phyloP scores from a whole-genome alignment of 1,140 invertebrate genomes.

The Coenobita brevimanus region DNA sequence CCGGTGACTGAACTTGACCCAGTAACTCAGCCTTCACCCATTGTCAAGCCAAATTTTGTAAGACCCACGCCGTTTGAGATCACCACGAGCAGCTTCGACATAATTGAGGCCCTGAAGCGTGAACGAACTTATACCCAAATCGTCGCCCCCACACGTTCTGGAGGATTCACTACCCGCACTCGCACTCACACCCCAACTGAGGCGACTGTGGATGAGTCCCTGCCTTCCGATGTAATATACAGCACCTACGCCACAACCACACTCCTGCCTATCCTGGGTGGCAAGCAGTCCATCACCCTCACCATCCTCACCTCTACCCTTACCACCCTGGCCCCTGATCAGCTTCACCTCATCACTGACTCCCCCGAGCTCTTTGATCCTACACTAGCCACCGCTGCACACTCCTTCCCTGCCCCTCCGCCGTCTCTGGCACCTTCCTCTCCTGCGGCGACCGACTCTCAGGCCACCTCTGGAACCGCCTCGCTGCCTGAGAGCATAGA shows the following conservation, averaged over 20 bases:
- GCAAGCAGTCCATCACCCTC: slow-evolving; percentile 69
- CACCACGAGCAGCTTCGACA: slow-evolving; percentile 44
- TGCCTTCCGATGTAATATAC: slow-evolving; percentile 70
- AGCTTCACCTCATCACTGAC: slow-evolving; percentile 69
- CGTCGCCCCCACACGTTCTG: slow-evolving; percentile 13
- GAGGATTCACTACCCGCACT: background rate
- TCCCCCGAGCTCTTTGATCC: slow-evolving; percentile 70
- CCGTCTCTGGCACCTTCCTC: slow-evolving; percentile 41
- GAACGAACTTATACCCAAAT: slow-evolving; percentile 42
- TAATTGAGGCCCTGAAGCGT: slow-evolving; percentile 45
- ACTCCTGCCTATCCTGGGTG: slow-evolving; percentile 70
- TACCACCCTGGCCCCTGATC: slow-evolving; percentile 68
- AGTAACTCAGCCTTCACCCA: background rate
- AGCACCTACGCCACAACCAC: slow-evolving; percentile 71
- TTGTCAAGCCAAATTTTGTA: slow-evolving; percentile 16
- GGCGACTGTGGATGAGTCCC: background rate
- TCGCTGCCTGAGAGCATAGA: slow-evolving; percentile 28
- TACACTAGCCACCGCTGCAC: slow-evolving; percentile 33
- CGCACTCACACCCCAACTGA: background rate
- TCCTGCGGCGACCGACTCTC: slow-evolving; percentile 26
- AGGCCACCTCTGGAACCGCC: slow-evolving; percentile 22
- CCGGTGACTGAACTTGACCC: background rate
- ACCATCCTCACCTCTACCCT: slow-evolving; percentile 71
- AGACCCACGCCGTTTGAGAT: slow-evolving; percentile 34
- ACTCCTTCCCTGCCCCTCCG: slow-evolving; percentile 51